These are phyloP conservation scores for Erebia aethiops DNA, from an alignment of 2,888 invertebrate species.

Conservation along the genomic window DNA sequence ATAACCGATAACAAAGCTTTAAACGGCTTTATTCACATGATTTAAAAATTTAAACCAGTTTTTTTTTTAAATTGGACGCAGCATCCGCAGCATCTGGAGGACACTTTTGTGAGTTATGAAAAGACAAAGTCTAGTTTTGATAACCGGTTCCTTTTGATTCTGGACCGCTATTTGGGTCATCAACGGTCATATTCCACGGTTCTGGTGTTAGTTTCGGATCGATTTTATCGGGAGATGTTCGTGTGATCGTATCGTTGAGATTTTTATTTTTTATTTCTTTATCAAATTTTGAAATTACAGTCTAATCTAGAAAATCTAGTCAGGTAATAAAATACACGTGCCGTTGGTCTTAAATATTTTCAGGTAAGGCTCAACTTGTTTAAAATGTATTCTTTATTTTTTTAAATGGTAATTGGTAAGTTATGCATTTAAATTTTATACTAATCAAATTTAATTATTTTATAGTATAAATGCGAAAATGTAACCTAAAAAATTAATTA, in stretches of 20 bases:
- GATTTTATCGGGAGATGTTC: slow-evolving; percentile 47
- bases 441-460: too few species aligned
- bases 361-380: too few species aligned
- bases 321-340: too few species aligned
- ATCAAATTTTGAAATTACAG: neutral
- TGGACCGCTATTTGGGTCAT: slow-evolving; percentile 70
- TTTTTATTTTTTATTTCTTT: neutral
- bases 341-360: too few species aligned
- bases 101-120: slow-evolving; percentile 67
- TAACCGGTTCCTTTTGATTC: slow-evolving; percentile 72
- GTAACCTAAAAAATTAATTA: too few species aligned
- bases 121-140: slow-evolving; percentile 67
- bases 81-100: slow-evolving; percentile 78
- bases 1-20: slow-evolving; percentile 79
- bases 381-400: too few species aligned
- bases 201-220: slow-evolving; percentile 57
- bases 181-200: slow-evolving; percentile 60
- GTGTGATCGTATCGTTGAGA: slow-evolving; percentile 40
- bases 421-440: too few species aligned
- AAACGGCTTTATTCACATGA: slow-evolving; percentile 54
- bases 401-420: too few species aligned
- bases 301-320: too few species aligned
- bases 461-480: too few species aligned
- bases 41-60: slow-evolving; percentile 74
- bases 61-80: slow-evolving; percentile 65